A percentile compares a stretch with the other conserved stretches of the same genome.
These are phyloP conservation scores for Stenchaetothrips biformis DNA, from an alignment of 2,888 invertebrate species.

Conservation along the genomic window DNA sequence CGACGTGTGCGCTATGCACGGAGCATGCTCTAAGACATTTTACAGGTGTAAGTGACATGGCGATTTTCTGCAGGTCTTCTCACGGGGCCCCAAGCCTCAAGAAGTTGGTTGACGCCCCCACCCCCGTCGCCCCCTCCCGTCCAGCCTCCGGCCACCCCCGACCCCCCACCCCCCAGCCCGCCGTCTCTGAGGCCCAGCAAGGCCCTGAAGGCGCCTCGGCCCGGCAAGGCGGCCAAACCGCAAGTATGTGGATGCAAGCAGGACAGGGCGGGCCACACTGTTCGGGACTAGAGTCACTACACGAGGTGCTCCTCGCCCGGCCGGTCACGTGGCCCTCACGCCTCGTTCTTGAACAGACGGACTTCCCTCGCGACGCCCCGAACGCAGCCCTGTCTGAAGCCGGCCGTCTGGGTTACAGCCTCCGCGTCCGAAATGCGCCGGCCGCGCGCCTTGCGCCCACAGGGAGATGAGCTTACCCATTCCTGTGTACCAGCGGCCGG, in stretches of 20 bases:
- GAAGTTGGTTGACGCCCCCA: background rate
- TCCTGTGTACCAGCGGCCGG: slow-evolving; percentile 29
- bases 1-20: too few relatives aligned
- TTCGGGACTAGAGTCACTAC: too few relatives aligned
- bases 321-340: too few relatives aligned
- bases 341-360: too few relatives aligned
- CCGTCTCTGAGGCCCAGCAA: background rate
- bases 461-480: slow-evolving; percentile 1
- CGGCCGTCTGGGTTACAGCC: background rate
- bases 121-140: background rate
- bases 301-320: too few relatives aligned
- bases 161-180: background rate
- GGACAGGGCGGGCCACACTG: too few relatives aligned
- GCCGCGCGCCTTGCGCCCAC: background rate
- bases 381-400: background rate
- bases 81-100: too few relatives aligned
- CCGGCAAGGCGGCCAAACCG: background rate
- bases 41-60: too few relatives aligned
- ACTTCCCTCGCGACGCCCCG: background rate
- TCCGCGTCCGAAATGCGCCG: background rate
- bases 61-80: too few relatives aligned
- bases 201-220: background rate
- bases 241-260: background rate
- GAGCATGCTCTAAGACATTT: too few relatives aligned
- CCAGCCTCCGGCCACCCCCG: background rate